These are phyloP conservation scores for Saguinus imperator DNA, from an alignment of 2,113 vertebrate genomes.

Conservation along the genomic window DNA sequence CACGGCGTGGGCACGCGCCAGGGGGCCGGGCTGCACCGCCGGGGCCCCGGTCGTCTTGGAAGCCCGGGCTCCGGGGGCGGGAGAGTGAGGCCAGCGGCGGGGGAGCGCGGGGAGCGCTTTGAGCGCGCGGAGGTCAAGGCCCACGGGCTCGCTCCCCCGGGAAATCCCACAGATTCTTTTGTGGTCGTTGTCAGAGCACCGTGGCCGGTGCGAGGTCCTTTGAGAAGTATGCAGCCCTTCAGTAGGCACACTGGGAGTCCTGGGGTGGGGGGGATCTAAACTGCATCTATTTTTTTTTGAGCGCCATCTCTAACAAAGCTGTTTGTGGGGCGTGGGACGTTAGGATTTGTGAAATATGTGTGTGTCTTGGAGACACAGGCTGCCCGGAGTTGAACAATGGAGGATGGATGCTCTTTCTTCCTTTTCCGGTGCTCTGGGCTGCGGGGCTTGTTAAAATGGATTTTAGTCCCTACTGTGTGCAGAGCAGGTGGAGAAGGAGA, in stretches of 20 bases:
- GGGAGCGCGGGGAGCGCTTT: neutral
- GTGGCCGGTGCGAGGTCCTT: neutral
- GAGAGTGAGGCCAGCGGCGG: neutral
- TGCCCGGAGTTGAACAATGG: conserved; percentile 66
- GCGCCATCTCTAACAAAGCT: conserved; percentile 66
- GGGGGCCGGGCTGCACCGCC: neutral
- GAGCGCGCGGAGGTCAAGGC: conserved; percentile 64
- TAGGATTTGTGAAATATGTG: conserved; percentile 45
- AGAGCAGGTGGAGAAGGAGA: neutral
- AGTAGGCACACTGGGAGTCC: neutral
- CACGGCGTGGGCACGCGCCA: conserved; percentile 65
- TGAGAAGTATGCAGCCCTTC: conserved; percentile 44
- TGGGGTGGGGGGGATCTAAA: rapidly evolving
- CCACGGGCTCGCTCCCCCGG: conserved; percentile 10
- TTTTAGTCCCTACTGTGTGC: neutral
- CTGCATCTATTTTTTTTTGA: neutral
- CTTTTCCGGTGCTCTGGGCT: conserved; percentile 51
- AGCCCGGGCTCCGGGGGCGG: conserved; percentile 55
- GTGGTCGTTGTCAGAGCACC: conserved; percentile 60
- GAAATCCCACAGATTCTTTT: conserved; percentile 63
- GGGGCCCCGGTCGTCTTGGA: neutral
- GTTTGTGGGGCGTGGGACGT: conserved; percentile 39
- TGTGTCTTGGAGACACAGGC: conserved; percentile 39
- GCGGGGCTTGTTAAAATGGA: neutral
- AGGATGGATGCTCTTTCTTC: conserved; percentile 12